Percentiles rank a stretch among this genome's conserved stretches.
phyloP scores from a whole-genome alignment of 30 jellyfish, hydroid and myxozoan genomes.

The Pseudorhiza aurosa region DNA sequence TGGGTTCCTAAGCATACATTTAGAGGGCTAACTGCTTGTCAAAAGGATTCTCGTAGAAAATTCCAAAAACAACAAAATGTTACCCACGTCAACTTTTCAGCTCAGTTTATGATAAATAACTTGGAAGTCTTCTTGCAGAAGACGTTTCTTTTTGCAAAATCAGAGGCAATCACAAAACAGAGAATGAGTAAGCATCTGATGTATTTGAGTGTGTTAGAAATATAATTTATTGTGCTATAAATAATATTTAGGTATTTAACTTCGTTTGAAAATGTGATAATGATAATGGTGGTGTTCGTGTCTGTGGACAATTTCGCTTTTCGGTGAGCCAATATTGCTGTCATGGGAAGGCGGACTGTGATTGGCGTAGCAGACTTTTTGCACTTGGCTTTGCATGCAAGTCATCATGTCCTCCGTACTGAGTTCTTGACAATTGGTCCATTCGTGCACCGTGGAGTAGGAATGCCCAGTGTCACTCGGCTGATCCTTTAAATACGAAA shows the following conservation, averaged over 20 bases:
- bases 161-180: neutral
- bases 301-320: conserved; percentile 29
- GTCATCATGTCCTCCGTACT: conserved; percentile 17
- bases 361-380: neutral
- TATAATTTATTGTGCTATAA: conserved; percentile 39
- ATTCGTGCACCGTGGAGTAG: conserved; percentile 17
- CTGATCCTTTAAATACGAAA: conserved; percentile 45
- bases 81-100: too few relatives aligned
- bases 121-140: too few relatives aligned
- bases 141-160: neutral
- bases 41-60: too few relatives aligned
- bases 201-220: conserved; percentile 13
- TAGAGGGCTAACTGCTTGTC: too few relatives aligned
- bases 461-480: conserved; percentile 10
- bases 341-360: conserved; percentile 14
- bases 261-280: conserved; percentile 50
- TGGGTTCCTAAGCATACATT: too few relatives aligned
- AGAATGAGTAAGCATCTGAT: neutral
- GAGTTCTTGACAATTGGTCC: conserved; percentile 20
- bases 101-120: too few relatives aligned
- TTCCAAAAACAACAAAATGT: too few relatives aligned
- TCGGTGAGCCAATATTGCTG: conserved; percentile 22
- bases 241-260: conserved; percentile 23
- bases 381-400: conserved; percentile 23
- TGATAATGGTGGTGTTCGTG: conserved; percentile 75